Conservation (phyloP, 2,888 invertebrate species). For the Microdon myrmicae region DNA sequence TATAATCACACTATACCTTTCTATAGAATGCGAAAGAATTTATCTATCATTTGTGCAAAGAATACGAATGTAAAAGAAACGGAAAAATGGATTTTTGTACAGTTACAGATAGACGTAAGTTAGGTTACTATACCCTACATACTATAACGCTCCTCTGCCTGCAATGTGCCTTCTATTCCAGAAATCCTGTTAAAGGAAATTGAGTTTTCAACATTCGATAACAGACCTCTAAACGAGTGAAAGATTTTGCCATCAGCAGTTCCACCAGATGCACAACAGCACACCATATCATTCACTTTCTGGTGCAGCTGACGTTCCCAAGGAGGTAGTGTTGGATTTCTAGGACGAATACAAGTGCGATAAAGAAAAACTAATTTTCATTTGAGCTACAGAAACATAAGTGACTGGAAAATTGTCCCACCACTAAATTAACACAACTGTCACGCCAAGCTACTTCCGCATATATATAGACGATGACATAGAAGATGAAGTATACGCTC, state of each 20-base stretch:
- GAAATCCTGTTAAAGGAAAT: constrained; percentile 49
- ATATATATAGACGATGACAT: too few species aligned
- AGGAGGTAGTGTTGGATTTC: not conserved
- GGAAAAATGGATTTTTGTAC: constrained; percentile 44
- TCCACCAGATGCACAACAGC: not conserved
- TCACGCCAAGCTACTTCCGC: too few species aligned
- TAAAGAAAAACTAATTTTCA: constrained; percentile 49
- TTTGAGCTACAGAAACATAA: constrained; percentile 49
- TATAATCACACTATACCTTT: constrained; percentile 2
- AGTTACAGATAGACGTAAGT: constrained; percentile 23
- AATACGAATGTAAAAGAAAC: constrained; percentile 3
- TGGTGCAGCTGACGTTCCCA: not conserved
- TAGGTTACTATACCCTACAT: not conserved
- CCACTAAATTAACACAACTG: too few species aligned
- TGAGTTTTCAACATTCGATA: constrained; percentile 48
- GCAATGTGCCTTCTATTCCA: too few species aligned
- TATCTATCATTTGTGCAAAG: not conserved
- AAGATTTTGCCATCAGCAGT: constrained; percentile 28
- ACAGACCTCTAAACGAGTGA: constrained; percentile 25
- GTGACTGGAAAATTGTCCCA: constrained; percentile 42
- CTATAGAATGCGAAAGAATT: not conserved
- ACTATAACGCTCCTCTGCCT: too few species aligned
- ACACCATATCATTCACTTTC: constrained; percentile 11
- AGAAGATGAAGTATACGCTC: too few species aligned
- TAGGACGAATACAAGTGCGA: constrained; percentile 3